Base-by-base conservation (phyloP, 2,888 invertebrate species). In the Drosophila pseudotalamancana region DNA sequence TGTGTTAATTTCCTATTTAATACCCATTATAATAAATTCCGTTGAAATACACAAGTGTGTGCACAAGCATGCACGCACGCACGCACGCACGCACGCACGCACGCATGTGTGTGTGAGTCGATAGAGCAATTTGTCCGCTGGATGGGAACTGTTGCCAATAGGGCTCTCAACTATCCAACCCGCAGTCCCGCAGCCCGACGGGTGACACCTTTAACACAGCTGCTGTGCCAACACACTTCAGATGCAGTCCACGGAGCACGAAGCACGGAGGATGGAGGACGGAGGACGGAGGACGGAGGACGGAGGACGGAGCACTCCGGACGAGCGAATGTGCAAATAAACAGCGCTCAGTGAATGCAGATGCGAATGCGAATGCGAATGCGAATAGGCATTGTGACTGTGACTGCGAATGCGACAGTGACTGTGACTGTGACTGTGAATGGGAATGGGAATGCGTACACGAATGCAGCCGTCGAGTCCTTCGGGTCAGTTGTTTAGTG, bases 401-500 rank as follows among this genome's bases (percentile, higher is more conserved):
- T 0, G 29, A 46, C 5, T 56, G 19, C 16, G 37, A 46, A 27
- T 43, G 21, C 14, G 48, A 16, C 3, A 23, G 11, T n/a, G 32
- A 2, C n/a, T 12, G 5, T 6, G 14, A 4, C 3, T 27, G 34
- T 19, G 46, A 8, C 19, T 39, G 23, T 34, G 53, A 35, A 6
- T 51, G 31, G 19, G 62, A 43, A 4, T 67, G 31, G 43, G 43
- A 56, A 32, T 61, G 61, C 43, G 50, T 50, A 27, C 29, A 50
- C 37, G 67, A 61, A 39, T 66, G 62, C 63, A 66, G 35, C 57
- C 50, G 65, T 53, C 14, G 66, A 67, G 54, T 54, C 54, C 61
- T 65, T 69, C 69, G 69, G 72, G 73, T 73, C 73, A 73, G 57
- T 73, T 73, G 69, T 73, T 73, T 69, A 65, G 72, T 72, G 61